A percentile compares a stretch with the other conserved stretches of the same genome.
phyloP scores from a whole-genome alignment of 1,140 invertebrate genomes.

The Bradynema listronoti region DNA sequence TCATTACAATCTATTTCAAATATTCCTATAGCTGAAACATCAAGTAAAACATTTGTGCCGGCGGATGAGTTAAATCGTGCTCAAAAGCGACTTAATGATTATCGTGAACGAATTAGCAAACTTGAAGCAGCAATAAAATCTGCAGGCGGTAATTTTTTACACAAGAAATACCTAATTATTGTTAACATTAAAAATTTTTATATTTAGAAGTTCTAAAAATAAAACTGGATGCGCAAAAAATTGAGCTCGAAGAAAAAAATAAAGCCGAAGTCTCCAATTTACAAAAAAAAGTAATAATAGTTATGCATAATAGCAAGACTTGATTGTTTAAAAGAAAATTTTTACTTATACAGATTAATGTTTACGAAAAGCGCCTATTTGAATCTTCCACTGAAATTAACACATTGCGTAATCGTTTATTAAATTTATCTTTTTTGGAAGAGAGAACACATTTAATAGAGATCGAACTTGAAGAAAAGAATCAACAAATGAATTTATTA shows the following conservation, averaged over 20 bases:
- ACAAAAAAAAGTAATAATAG: neutral
- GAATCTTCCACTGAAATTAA: constrained; percentile 7
- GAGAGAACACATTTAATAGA: constrained; percentile 3
- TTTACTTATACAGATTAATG: constrained; percentile 10
- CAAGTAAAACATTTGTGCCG: neutral
- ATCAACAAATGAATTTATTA: constrained; percentile 14
- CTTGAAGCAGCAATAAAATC: neutral
- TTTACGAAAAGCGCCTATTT: constrained; percentile 7
- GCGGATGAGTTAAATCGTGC: too few species aligned
- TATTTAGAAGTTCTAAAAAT: too few species aligned
- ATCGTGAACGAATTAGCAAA: constrained; percentile 11
- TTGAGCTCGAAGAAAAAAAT: constrained; percentile 8
- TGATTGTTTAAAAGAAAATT: constrained; percentile 9
- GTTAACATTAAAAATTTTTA: too few species aligned
- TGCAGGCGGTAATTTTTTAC: constrained; percentile 1
- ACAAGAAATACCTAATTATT: too few species aligned
- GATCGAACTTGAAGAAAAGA: constrained; percentile 7
- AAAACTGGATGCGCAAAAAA: too few species aligned
- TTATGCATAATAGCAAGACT: neutral
- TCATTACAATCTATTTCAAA: neutral
- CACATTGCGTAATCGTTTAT: constrained; percentile 15
- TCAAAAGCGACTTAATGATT: constrained; percentile 22
- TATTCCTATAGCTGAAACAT: neutral
- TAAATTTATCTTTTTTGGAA: constrained; percentile 18
- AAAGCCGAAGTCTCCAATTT: constrained; percentile 1